A percentile compares a stretch with the other conserved stretches of the same genome.
Evolutionary conservation across 2,113 vertebrate genomes (phyloP).

Genomic region (Bubalus kerabau): DNA sequence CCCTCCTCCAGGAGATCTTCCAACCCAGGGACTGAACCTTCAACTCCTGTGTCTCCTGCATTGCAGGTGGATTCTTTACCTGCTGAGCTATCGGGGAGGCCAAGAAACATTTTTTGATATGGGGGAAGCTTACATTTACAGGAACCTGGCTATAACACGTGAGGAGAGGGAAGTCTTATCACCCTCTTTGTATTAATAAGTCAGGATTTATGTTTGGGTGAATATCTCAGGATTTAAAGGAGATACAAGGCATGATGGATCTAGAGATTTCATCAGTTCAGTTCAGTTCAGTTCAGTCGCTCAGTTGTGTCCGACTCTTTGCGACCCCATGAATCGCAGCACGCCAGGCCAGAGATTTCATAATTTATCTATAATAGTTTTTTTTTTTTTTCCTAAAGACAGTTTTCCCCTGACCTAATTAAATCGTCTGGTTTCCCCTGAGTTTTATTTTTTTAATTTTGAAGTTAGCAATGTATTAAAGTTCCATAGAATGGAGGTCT

Average conservation of each 20-base stretch:
- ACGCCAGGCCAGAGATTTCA: not conserved
- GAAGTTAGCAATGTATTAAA: not conserved
- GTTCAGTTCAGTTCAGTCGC: too few relatives aligned
- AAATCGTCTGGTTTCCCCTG: conserved; percentile 2
- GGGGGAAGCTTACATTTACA: not conserved
- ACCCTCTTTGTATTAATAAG: not conserved
- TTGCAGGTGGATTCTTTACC: not conserved
- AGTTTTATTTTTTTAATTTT: conserved; percentile 48
- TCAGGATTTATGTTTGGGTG: not conserved
- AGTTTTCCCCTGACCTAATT: conserved; percentile 46
- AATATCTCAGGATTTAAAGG: not conserved
- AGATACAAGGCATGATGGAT: not conserved
- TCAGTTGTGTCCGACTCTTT: too few relatives aligned
- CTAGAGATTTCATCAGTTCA: not conserved
- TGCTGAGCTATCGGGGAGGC: not conserved
- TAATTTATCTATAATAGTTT: not conserved
- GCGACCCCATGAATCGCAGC: too few relatives aligned
- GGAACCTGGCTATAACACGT: not conserved
- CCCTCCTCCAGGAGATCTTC: not conserved
- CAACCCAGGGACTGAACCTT: not conserved
- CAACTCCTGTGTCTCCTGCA: not conserved
- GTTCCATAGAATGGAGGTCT: not conserved
- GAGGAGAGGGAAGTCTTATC: not conserved
- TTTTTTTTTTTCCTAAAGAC: not conserved
- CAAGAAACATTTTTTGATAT: not conserved